A percentile compares a stretch with the other conserved stretches of the same genome.
Evolutionary conservation across 2,113 vertebrate species (phyloP).

Genomic region (Prochilodus magdalenae): DNA sequence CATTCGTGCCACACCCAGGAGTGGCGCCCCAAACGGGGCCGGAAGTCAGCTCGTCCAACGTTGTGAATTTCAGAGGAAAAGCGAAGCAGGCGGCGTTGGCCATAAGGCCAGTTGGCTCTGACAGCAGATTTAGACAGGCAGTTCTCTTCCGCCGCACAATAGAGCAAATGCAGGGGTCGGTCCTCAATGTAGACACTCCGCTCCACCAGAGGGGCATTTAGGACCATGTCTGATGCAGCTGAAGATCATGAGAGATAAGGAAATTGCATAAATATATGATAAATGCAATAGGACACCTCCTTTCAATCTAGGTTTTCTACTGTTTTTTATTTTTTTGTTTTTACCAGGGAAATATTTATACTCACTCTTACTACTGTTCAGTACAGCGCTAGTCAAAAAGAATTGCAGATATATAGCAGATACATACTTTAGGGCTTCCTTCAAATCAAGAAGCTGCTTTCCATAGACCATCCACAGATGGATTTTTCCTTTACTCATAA

Average conservation of each 20-base stretch:
- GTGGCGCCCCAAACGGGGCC: slow-evolving; percentile 92
- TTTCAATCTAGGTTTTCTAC: not conserved
- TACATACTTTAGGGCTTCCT: no score
- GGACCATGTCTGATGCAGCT: slow-evolving; percentile 93
- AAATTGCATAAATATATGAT: not conserved
- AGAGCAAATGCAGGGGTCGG: slow-evolving; percentile 94
- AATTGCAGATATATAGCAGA: no score
- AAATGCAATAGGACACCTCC: not conserved
- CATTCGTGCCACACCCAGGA: slow-evolving; percentile 99
- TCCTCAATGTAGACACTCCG: slow-evolving; percentile 96
- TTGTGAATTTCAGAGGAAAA: slow-evolving; percentile 99
- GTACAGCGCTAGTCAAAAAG: not conserved
- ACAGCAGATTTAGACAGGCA: slow-evolving; percentile 89
- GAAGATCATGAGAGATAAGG: slow-evolving; percentile 21
- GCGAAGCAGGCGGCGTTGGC: slow-evolving; percentile 92
- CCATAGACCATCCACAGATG: no score
- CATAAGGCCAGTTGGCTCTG: slow-evolving; percentile 94
- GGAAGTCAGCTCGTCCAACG: slow-evolving; percentile 91
- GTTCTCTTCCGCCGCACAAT: slow-evolving; percentile 94
- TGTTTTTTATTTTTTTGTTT: no score
- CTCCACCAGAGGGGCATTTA: slow-evolving; percentile 89
- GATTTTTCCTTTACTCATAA: no score
- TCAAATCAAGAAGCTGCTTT: no score
- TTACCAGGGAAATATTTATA: no score
- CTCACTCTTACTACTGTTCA: not conserved